These are phyloP conservation scores for Altica lythri DNA, from an alignment of 2,888 invertebrate genomes.

Conservation along the genomic window DNA sequence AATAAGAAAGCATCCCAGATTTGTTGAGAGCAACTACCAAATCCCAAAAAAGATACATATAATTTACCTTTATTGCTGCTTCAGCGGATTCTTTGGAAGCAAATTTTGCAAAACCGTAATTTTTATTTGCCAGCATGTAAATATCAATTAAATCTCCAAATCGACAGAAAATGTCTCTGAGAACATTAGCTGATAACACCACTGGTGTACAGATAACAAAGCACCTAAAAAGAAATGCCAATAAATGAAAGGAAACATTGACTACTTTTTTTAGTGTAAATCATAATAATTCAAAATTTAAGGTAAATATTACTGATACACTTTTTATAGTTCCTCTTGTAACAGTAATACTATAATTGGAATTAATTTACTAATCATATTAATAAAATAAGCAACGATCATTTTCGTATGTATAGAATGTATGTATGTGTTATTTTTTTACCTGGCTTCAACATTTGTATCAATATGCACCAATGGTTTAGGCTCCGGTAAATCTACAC, in stretches of 20 bases:
- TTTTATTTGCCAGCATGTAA: slow-evolving; percentile 85
- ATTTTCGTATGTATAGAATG: background rate
- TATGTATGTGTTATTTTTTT: slow-evolving; percentile 34
- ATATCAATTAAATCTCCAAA: slow-evolving; percentile 91
- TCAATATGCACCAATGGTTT: slow-evolving; percentile 73
- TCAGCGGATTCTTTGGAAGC: slow-evolving; percentile 75
- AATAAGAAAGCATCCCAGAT: too few relatives aligned
- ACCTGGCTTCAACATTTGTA: slow-evolving; percentile 67
- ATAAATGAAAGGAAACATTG: too few relatives aligned
- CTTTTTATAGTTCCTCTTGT: too few relatives aligned
- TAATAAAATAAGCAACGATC: too few relatives aligned
- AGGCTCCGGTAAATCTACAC: slow-evolving; percentile 72
- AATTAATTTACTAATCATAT: too few relatives aligned
- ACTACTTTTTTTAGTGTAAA: too few relatives aligned
- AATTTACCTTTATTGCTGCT: slow-evolving; percentile 69
- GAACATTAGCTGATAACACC: slow-evolving; percentile 74
- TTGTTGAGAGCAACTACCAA: too few relatives aligned
- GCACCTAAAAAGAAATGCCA: slow-evolving; percentile 59
- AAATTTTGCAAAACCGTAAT: slow-evolving; percentile 91
- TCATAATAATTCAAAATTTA: too few relatives aligned
- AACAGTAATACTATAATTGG: too few relatives aligned
- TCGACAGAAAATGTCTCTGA: slow-evolving; percentile 87
- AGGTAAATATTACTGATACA: too few relatives aligned
- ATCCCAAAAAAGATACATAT: background rate
- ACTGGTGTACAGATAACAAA: slow-evolving; percentile 69